Percentiles rank a stretch among this genome's conserved stretches.
Evolutionary conservation across 2,888 invertebrate species (phyloP).

Genomic region (Kuschelorhynchus macadamiae): DNA sequence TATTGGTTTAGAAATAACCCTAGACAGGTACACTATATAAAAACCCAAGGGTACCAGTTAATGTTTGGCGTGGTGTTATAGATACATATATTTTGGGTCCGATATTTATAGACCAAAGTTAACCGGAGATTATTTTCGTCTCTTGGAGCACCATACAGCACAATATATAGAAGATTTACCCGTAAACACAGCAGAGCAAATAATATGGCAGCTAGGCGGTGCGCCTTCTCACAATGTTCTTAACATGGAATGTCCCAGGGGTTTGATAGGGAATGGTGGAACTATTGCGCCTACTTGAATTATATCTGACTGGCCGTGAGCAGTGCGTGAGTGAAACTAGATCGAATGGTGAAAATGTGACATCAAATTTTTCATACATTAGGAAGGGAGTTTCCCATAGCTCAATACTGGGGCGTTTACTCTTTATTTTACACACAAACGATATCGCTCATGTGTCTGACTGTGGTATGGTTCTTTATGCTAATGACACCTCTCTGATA

Average conservation of each 20-base stretch:
- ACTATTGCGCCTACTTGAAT: too few relatives aligned
- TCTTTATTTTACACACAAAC: too few relatives aligned
- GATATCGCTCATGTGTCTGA: too few relatives aligned
- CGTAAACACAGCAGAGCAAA: not conserved
- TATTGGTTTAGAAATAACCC: slow-evolving; percentile 1
- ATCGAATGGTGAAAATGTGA: too few relatives aligned
- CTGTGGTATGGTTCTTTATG: too few relatives aligned
- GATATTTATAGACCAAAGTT: slow-evolving; percentile 3
- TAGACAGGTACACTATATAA: not conserved
- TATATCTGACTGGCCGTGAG: too few relatives aligned
- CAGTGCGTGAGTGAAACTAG: too few relatives aligned
- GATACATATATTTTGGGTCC: not conserved
- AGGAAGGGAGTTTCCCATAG: too few relatives aligned
- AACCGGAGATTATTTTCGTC: not conserved
- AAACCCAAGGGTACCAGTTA: slow-evolving; percentile 5
- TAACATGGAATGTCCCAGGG: slow-evolving; percentile 7
- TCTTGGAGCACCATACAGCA: not conserved
- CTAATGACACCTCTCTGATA: too few relatives aligned
- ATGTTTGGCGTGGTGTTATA: slow-evolving; percentile 7
- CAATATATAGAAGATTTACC: not conserved
- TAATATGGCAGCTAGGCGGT: slow-evolving; percentile 1
- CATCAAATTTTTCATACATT: too few relatives aligned
- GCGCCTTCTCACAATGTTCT: not conserved
- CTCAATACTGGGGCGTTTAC: too few relatives aligned
- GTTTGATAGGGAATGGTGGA: slow-evolving; percentile 16